Evolutionary conservation across 2,888 invertebrate species (phyloP).

Genomic region (Hipparchia sbordonii): DNA sequence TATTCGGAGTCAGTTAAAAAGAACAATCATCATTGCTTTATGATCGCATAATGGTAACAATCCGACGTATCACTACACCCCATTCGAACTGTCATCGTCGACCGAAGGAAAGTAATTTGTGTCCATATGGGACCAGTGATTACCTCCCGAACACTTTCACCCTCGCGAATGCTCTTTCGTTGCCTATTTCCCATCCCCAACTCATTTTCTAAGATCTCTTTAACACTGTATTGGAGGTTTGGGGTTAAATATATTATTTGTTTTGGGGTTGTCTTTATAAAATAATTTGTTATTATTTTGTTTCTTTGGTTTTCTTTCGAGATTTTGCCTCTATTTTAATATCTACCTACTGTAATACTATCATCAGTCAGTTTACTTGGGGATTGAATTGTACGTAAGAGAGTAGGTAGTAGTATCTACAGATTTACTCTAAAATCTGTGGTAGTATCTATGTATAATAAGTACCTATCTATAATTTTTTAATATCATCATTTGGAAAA

Average conservation of each 20-base stretch:
- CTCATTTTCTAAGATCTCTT: conserved; percentile 69
- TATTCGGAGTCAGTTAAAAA: conserved; percentile 16
- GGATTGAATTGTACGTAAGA: no score
- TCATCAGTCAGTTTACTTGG: no score
- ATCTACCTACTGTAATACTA: not conserved
- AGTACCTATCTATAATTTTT: no score
- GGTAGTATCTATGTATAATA: no score
- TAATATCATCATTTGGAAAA: no score
- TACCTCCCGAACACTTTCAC: conserved; percentile 74
- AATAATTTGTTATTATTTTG: not conserved
- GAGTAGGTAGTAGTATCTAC: no score
- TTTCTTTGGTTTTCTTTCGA: not conserved
- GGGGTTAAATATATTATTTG: conserved; percentile 10
- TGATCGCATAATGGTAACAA: conserved; percentile 45
- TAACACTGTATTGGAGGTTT: conserved; percentile 58
- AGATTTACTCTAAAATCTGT: no score
- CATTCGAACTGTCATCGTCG: conserved; percentile 73
- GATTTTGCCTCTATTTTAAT: not conserved
- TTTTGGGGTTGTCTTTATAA: conserved; percentile 19
- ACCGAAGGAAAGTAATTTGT: conserved; percentile 79
- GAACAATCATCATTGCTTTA: conserved; percentile 41
- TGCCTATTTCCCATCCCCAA: conserved; percentile 59
- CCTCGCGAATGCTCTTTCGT: conserved; percentile 70
- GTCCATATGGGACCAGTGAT: conserved; percentile 81
- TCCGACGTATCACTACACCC: conserved; percentile 53